These are phyloP conservation scores for Drosophila seclusa DNA, from an alignment of 2,888 invertebrate species.

Conservation along the genomic window DNA sequence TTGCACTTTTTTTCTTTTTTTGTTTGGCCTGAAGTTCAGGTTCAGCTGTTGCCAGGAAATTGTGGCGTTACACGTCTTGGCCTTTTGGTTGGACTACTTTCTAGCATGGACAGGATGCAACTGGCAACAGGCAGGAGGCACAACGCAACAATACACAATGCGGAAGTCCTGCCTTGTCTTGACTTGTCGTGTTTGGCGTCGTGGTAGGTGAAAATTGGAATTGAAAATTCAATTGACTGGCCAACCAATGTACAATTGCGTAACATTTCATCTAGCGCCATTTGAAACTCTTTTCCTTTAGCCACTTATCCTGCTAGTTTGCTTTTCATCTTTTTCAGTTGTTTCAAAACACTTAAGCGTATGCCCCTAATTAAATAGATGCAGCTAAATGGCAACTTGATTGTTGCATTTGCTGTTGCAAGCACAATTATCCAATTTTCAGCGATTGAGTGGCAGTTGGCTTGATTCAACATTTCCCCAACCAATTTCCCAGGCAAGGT, in stretches of 20 bases:
- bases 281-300: conserved; percentile 55
- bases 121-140: conserved; percentile 36
- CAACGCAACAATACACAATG: conserved; percentile 39
- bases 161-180: conserved; percentile 47
- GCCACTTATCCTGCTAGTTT: conserved; percentile 28
- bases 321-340: conserved; percentile 18
- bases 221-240: conserved; percentile 30
- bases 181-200: conserved; percentile 7
- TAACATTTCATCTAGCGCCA: conserved; percentile 69
- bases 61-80: conserved; percentile 36
- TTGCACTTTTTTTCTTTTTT: conserved; percentile 52
- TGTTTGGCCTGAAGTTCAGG: conserved; percentile 79
- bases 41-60: conserved; percentile 81
- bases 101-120: conserved; percentile 65
- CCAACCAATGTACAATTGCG: conserved; percentile 54
- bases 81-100: conserved; percentile 75
- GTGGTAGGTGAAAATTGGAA: conserved; percentile 50
- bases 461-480: conserved; percentile 15
- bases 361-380: conserved; percentile 43
- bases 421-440: conserved; percentile 56
- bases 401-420: conserved; percentile 44
- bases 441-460: conserved; percentile 28
- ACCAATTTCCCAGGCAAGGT: conserved; percentile 68
- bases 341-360: conserved; percentile 43
- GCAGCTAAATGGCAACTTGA: conserved; percentile 48